These are phyloP conservation scores for Brachionichthys hirsutus DNA, from an alignment of 2,113 vertebrate genomes.

Conservation along the genomic window DNA sequence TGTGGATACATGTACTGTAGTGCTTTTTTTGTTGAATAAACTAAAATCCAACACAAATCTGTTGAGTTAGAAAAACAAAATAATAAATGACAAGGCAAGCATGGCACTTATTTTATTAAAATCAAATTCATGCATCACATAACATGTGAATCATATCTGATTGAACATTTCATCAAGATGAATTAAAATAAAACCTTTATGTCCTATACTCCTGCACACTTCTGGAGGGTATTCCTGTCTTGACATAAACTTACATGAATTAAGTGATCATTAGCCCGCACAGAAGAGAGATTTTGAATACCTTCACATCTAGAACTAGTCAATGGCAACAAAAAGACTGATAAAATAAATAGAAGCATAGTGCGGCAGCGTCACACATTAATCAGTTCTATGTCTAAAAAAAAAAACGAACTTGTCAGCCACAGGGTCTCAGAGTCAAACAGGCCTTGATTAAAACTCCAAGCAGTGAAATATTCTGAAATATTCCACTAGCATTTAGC, in stretches of 20 bases:
- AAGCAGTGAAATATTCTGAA: too few relatives aligned
- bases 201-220: conserved; percentile 31
- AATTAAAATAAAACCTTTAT: conserved; percentile 26
- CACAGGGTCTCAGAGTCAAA: not conserved
- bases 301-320: conserved; percentile 9
- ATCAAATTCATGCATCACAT: conserved; percentile 63
- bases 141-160: conserved; percentile 35
- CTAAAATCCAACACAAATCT: too few relatives aligned
- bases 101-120: conserved; percentile 79
- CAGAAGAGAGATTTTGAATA: conserved; percentile 25
- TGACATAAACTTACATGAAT: conserved; percentile 37
- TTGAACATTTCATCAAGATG: conserved; percentile 47
- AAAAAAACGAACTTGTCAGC: not conserved
- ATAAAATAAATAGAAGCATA: conserved; percentile 24
- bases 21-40: too few relatives aligned
- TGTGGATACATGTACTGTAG: too few relatives aligned
- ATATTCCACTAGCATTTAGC: not conserved
- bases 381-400: conserved; percentile 8
- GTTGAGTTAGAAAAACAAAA: not conserved
- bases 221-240: conserved; percentile 29
- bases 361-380: not conserved
- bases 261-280: conserved; percentile 11
- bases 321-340: conserved; percentile 9
- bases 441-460: conserved; percentile 3
- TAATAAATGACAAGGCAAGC: conserved; percentile 15